A percentile compares a stretch with the other conserved stretches of the same genome.
These are phyloP conservation scores for Parnassius glacialis DNA, from an alignment of 2,888 invertebrate genomes.

Conservation along the genomic window DNA sequence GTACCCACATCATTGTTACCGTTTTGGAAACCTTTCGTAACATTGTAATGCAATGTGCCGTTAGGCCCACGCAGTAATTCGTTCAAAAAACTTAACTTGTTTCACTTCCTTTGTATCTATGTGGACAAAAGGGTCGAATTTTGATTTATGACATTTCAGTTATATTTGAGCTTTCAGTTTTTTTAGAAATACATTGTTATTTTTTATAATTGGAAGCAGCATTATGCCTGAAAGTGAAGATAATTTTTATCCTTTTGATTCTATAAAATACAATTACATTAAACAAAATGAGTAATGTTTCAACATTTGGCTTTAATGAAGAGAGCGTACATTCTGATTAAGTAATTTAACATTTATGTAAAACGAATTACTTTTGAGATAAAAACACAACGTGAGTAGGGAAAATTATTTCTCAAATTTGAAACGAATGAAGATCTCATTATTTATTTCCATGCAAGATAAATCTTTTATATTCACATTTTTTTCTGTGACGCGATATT, in stretches of 20 bases:
- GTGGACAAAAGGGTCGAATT: constrained; percentile 58
- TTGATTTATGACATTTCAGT: constrained; percentile 68
- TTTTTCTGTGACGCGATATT: constrained; percentile 47
- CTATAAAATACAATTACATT: constrained; percentile 5
- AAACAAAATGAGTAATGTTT: neutral
- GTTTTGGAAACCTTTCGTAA: constrained; percentile 55
- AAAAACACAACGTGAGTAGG: neutral
- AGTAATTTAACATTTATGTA: neutral
- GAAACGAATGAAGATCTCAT: constrained; percentile 44
- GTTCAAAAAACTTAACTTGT: constrained; percentile 65
- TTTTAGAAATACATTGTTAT: neutral
- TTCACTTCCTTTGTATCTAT: constrained; percentile 62
- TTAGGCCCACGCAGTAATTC: constrained; percentile 59
- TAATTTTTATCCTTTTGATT: constrained; percentile 9
- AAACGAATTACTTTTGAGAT: neutral
- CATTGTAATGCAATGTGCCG: constrained; percentile 49
- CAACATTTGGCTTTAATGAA: neutral
- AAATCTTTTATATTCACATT: constrained; percentile 41
- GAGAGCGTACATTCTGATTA: neutral
- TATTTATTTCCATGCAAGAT: constrained; percentile 50
- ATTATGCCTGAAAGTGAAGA: neutral
- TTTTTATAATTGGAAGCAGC: constrained; percentile 3
- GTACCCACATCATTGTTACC: constrained; percentile 63
- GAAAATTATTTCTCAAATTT: constrained; percentile 12
- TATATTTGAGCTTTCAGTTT: constrained; percentile 38